These are phyloP conservation scores for Pristionchus arcanus DNA, from an alignment of 2,888 invertebrate genomes.

Conservation along the genomic window DNA sequence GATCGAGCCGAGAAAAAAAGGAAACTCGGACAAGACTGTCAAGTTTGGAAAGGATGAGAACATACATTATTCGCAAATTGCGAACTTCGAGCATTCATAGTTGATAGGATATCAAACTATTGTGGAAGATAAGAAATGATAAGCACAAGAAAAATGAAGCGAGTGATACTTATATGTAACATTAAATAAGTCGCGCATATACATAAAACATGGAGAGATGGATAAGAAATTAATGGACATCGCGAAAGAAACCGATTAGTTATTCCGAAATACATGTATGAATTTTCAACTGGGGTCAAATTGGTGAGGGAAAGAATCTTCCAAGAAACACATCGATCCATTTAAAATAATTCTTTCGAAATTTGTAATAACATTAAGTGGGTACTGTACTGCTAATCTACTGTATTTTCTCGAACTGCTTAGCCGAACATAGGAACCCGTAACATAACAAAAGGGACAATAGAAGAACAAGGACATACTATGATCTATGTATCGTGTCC, in stretches of 20 bases:
- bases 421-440: conserved; percentile 15
- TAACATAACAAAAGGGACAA: neutral
- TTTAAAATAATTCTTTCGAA: neutral
- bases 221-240: neutral
- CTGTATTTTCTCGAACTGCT: neutral
- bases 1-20: neutral
- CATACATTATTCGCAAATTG: neutral
- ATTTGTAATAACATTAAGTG: neutral
- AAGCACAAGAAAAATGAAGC: neutral
- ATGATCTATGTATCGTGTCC: neutral
- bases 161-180: neutral
- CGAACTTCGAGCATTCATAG: neutral
- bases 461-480: neutral
- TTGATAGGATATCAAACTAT: neutral
- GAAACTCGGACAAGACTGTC: neutral
- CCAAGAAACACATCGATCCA: neutral
- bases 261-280: conserved; percentile 22
- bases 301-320: neutral
- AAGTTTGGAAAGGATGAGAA: neutral
- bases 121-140: neutral
- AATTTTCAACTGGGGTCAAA: conserved; percentile 23
- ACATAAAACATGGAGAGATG: conserved; percentile 6
- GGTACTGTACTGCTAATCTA: conserved; percentile 11
- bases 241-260: conserved; percentile 5
- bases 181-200: conserved; percentile 11